Conservation (phyloP, 2,888 invertebrate species). For the Drosophila paranaensis region DNA sequence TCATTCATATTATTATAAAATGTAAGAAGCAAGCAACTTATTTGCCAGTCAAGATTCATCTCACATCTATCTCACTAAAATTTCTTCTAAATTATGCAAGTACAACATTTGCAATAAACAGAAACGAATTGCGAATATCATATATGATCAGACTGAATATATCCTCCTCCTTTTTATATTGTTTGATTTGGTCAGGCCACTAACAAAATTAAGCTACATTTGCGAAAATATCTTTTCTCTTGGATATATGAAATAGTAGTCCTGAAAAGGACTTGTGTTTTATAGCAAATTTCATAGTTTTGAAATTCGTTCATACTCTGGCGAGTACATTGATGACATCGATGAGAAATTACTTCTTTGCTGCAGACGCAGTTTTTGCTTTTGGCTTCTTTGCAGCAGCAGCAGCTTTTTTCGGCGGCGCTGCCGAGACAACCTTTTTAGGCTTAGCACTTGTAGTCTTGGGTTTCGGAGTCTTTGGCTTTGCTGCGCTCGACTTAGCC, state of each 20-base stretch:
- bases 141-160: too few species aligned
- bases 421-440: conserved; percentile 36
- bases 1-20: not conserved
- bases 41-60: too few species aligned
- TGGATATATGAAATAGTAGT: too few species aligned
- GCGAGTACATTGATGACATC: not conserved
- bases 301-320: conserved; percentile 3
- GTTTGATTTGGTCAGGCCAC: too few species aligned
- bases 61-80: too few species aligned
- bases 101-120: too few species aligned
- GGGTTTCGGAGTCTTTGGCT: conserved; percentile 39
- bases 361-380: conserved; percentile 35
- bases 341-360: conserved; percentile 38
- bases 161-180: too few species aligned
- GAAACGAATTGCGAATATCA: too few species aligned
- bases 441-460: conserved; percentile 36
- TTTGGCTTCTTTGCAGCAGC: conserved; percentile 44
- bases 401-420: conserved; percentile 39
- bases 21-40: too few species aligned
- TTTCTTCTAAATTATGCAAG: too few species aligned
- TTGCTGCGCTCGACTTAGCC: conserved; percentile 29
- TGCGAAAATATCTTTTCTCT: too few species aligned
- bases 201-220: too few species aligned
- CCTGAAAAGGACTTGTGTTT: conserved; percentile 9
- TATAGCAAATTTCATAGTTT: conserved; percentile 5